Percentiles rank a stretch among this genome's conserved stretches.
phyloP scores from a whole-genome alignment of 2,888 invertebrate genomes.

The Andrena praecox region DNA sequence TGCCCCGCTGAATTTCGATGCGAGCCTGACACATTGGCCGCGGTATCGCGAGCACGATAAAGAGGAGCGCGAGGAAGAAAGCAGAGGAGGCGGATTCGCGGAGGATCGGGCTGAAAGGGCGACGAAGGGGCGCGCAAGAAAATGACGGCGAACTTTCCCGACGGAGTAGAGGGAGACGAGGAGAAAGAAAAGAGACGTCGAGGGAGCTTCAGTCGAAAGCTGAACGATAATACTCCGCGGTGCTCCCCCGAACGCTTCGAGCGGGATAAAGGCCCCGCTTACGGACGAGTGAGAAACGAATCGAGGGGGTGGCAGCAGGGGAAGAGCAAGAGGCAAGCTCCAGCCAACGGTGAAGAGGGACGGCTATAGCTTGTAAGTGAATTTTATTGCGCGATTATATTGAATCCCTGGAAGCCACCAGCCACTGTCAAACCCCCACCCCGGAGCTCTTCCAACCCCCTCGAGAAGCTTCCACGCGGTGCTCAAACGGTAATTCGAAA shows the following conservation, averaged over 20 bases:
- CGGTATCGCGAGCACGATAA: no score
- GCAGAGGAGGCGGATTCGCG: neutral
- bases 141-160: constrained; percentile 10
- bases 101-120: neutral
- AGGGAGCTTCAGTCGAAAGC: constrained; percentile 64
- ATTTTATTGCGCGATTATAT: constrained; percentile 83
- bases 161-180: constrained; percentile 2
- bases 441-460: constrained; percentile 48
- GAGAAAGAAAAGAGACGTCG: constrained; percentile 39
- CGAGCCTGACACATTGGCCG: neutral
- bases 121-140: constrained; percentile 15
- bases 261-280: constrained; percentile 62
- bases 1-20: neutral
- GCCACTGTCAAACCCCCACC: constrained; percentile 68
- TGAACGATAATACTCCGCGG: constrained; percentile 67
- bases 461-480: constrained; percentile 58
- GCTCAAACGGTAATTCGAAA: constrained; percentile 65
- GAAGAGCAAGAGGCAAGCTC: constrained; percentile 46
- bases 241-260: constrained; percentile 52
- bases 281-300: constrained; percentile 50
- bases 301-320: constrained; percentile 45
- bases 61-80: neutral
- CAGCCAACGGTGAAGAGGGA: constrained; percentile 55
- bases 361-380: constrained; percentile 79
- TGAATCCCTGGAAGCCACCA: constrained; percentile 79